These are phyloP conservation scores for Pyrrhopygopsis socrates DNA, from an alignment of 2,888 invertebrate genomes.

Conservation along the genomic window DNA sequence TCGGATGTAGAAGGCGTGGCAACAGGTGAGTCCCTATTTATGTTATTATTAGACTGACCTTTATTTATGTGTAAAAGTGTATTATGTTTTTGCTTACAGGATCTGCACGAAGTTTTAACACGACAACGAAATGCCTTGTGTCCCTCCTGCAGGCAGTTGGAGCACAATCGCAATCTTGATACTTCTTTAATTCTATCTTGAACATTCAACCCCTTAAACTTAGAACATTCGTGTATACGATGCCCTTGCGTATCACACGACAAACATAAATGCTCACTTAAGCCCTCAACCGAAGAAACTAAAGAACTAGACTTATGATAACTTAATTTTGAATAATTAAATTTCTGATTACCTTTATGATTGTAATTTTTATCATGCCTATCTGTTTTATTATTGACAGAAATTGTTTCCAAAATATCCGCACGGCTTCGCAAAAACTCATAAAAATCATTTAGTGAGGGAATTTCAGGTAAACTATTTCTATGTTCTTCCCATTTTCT, in stretches of 20 bases:
- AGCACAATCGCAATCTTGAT: not conserved
- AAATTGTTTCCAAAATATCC: not conserved
- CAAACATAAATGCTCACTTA: not conserved
- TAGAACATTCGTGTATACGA: not conserved
- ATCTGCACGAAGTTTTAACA: not conserved
- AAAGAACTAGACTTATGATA: too few species aligned
- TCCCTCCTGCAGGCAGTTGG: not conserved
- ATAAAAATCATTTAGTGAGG: conserved; percentile 3
- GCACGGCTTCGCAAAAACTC: conserved; percentile 8
- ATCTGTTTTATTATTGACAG: too few species aligned
- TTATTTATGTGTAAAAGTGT: not conserved
- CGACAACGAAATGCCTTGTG: not conserved
- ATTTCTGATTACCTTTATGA: too few species aligned
- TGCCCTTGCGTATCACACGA: not conserved
- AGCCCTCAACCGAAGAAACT: not conserved
- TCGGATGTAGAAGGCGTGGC: too few species aligned
- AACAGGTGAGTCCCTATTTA: not conserved
- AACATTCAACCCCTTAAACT: not conserved
- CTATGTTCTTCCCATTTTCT: too few species aligned
- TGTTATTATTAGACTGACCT: too few species aligned
- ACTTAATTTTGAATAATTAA: too few species aligned
- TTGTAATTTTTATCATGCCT: too few species aligned
- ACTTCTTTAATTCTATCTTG: not conserved
- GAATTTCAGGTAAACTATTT: not conserved
- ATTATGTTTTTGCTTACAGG: not conserved